Conservation (phyloP, 2,113 vertebrate species). For the Enhydra lutris region DNA sequence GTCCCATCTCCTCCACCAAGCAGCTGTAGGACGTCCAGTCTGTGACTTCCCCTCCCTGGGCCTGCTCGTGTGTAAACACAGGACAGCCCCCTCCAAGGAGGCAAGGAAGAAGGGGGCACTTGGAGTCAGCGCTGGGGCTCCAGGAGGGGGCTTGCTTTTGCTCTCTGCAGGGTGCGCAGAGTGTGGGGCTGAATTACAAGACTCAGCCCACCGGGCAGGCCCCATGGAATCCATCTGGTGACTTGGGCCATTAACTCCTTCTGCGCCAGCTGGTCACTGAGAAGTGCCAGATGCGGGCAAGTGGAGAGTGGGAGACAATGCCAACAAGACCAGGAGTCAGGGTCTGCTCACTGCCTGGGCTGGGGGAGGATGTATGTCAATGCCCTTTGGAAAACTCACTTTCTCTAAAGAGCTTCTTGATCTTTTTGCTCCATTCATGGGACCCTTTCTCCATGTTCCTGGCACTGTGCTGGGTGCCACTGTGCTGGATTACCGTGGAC, state of each 20-base stretch:
- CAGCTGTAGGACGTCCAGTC: not conserved
- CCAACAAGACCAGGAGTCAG: not conserved
- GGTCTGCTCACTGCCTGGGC: not conserved
- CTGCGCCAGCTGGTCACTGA: not conserved
- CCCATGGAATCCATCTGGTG: not conserved
- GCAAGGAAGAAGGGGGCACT: not conserved
- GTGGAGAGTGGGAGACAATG: not conserved
- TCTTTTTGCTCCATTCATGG: not conserved
- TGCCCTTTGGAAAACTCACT: not conserved
- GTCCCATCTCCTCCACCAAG: not conserved
- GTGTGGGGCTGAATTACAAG: not conserved
- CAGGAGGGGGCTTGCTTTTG: not conserved
- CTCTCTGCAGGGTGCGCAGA: too few relatives aligned
- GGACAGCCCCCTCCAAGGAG: not conserved
- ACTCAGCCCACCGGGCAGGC: too few relatives aligned
- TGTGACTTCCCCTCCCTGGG: not conserved
- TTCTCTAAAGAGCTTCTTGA: not conserved
- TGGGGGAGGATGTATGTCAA: too few relatives aligned
- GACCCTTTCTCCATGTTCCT: not conserved
- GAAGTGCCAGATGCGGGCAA: fast-evolving
- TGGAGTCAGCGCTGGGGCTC: not conserved
- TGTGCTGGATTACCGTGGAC: not conserved
- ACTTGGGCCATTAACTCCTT: not conserved
- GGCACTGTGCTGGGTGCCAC: not conserved
- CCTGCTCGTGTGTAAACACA: not conserved